Evolutionary conservation across 2,888 invertebrate species (phyloP).

Genomic region (Hydroisotoma schaefferi): DNA sequence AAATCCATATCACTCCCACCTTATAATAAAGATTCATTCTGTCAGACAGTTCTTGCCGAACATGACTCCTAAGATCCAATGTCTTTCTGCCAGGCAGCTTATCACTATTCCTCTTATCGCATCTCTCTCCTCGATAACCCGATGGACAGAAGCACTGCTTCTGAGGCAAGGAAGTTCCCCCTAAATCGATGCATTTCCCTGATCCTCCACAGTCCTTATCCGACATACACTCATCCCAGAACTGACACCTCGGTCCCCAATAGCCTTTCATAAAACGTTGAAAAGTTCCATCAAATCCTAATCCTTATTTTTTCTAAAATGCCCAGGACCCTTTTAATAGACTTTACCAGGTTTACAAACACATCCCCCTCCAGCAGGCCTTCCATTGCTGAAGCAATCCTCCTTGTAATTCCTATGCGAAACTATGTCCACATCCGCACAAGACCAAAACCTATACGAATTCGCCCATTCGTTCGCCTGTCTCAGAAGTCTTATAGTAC

Average conservation of each 20-base stretch:
- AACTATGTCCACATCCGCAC: slow-evolving; percentile 84
- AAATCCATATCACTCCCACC: slow-evolving; percentile 17
- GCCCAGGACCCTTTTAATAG: no score
- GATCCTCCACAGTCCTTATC: slow-evolving; percentile 34
- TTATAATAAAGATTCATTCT: slow-evolving; percentile 36
- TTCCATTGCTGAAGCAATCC: slow-evolving; percentile 77
- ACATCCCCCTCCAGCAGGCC: slow-evolving; percentile 67
- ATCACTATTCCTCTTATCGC: slow-evolving; percentile 22
- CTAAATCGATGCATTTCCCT: slow-evolving; percentile 52
- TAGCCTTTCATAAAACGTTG: slow-evolving; percentile 27
- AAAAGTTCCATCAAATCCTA: background rate
- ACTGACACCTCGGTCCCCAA: slow-evolving; percentile 44
- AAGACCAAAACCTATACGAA: slow-evolving; percentile 88
- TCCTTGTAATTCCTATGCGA: slow-evolving; percentile 65
- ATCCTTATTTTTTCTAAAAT: no score
- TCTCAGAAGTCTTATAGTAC: slow-evolving; percentile 80
- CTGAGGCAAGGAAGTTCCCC: slow-evolving; percentile 40
- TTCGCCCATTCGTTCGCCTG: slow-evolving; percentile 88
- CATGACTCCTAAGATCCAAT: slow-evolving; percentile 32
- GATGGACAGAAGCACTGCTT: slow-evolving; percentile 45
- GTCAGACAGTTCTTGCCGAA: slow-evolving; percentile 28
- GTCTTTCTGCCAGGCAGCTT: slow-evolving; percentile 22
- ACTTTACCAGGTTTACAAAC: no score
- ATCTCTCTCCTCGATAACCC: slow-evolving; percentile 40
- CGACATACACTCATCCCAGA: slow-evolving; percentile 40